Conservation (phyloP, 2,113 vertebrate species). For the Psophia crepitans region DNA sequence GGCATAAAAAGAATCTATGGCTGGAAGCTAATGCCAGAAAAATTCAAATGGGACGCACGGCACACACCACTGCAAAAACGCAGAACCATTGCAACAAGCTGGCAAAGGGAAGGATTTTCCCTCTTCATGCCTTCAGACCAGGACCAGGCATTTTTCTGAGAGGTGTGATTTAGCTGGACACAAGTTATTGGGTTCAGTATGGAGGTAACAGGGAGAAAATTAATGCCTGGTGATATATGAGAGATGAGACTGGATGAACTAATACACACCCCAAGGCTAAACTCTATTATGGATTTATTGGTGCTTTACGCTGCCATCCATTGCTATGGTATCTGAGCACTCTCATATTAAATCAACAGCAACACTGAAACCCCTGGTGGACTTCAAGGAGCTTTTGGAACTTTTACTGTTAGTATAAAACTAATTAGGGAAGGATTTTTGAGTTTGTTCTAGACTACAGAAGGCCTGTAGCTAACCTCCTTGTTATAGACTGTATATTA, state of each 20-base stretch:
- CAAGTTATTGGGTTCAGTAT: not conserved
- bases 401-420: not conserved
- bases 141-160: not conserved
- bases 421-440: not conserved
- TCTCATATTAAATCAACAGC: slow-evolving; percentile 15
- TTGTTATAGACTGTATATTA: not conserved
- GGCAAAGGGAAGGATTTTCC: not conserved
- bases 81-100: not conserved
- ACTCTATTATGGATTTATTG: slow-evolving; percentile 12
- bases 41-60: not conserved
- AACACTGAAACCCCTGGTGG: not conserved
- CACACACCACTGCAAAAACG: not conserved
- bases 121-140: not conserved
- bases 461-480: not conserved
- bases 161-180: not conserved
- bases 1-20: not conserved
- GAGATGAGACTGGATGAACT: not conserved
- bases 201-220: not conserved
- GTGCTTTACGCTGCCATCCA: not conserved
- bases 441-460: not conserved
- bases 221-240: not conserved
- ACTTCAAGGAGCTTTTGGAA: not conserved
- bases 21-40: not conserved
- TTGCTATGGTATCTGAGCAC: not conserved
- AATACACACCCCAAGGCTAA: not conserved